Evolutionary conservation across 1,140 invertebrate genomes (phyloP), one percentile per base, ranked within the genome.

Genomic region (Magallana angulata): DNA sequence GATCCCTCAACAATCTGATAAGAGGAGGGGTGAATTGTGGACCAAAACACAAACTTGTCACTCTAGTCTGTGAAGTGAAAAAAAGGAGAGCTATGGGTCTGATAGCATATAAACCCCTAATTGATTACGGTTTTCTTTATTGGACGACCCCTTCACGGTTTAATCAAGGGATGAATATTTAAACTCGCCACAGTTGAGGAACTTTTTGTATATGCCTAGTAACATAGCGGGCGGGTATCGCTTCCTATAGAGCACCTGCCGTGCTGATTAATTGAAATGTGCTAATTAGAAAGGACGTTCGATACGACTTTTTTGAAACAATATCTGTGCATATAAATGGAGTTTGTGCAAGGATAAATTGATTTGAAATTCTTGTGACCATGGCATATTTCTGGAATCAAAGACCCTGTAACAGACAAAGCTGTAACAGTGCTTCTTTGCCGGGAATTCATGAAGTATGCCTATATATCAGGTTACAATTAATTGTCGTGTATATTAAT

Each of bases 381-480:
- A 48, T 84, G 82, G 82, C 82, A 30, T 84, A 84, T 60, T 84
- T 84, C 60, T 84, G 82, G 82, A 84, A 14, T 60, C n/a, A 36
- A 7, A 57, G 82, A 62, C 82, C 82, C 0, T 60, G 36, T 84
- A 11, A 57, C 16, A 5, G 60, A 62, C 24, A 36, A 14, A 56
- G 60, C 57, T 16, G 56, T 18, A 9, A 60, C 14, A 18, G 30
- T 60, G 36, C 60, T 6, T 16, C 16, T 14, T 36, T 84, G n/a
- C 82, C 82, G 11, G 82, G 82, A 18, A 84, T 84, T 2, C 57
- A 84, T 24, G 82, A 84, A 84, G 82, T 84, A 84, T 24, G 30
- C 12, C 11, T 84, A 11, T 14, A 82, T 18, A 7, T 80, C n/a
- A 82, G 57, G 18, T 57, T 84, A 48, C 5, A 48, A 5, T 48